These are phyloP conservation scores for Xenops minutus DNA, from an alignment of 2,797 vertebrate species.

Conservation along the genomic window DNA sequence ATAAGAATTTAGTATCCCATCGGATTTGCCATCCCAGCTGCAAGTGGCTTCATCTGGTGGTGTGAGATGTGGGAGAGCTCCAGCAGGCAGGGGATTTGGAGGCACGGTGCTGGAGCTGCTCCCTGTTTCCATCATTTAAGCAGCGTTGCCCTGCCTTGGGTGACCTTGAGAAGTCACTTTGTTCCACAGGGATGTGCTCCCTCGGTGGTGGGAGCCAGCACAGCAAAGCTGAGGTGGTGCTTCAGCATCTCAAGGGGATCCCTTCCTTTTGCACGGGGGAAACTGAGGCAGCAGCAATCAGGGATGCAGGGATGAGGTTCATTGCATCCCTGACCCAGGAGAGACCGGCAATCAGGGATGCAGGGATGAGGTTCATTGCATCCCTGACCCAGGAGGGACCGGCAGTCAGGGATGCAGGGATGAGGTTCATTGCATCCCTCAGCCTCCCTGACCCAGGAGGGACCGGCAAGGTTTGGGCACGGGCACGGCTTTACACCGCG, in stretches of 20 bases:
- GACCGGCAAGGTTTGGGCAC: rapidly evolving
- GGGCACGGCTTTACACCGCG: neutral
- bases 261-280: neutral
- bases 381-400: neutral
- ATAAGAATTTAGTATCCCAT: neutral
- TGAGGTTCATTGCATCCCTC: neutral
- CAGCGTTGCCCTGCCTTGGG: rapidly evolving
- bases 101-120: neutral
- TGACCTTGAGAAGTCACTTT: neutral
- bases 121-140: neutral
- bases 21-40: neutral
- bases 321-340: neutral
- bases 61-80: neutral
- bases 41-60: neutral
- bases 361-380: neutral
- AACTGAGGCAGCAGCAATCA: neutral
- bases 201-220: neutral
- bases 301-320: neutral
- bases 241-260: neutral
- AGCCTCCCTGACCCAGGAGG: neutral
- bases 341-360: rapidly evolving
- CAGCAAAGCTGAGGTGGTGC: neutral
- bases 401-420: neutral
- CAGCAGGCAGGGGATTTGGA: neutral
- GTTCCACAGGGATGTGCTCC: neutral